Percentiles rank a stretch among this genome's conserved stretches.
phyloP scores from a whole-genome alignment of 1,140 invertebrate genomes.

The Drosophila orosa region DNA sequence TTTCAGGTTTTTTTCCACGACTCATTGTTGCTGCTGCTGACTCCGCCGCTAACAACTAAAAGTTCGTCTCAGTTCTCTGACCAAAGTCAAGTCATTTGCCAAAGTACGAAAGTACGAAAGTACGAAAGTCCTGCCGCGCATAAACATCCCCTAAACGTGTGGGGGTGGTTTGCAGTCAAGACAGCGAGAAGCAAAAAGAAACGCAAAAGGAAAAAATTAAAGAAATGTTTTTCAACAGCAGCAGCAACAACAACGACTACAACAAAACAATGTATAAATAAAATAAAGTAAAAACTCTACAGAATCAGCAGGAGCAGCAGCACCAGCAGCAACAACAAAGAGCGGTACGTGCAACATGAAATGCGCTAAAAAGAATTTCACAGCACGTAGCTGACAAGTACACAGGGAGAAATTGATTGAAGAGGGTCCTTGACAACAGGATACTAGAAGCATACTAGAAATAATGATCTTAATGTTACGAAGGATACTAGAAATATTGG shows the following conservation, averaged over 20 bases:
- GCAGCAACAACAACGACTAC: constrained; percentile 43
- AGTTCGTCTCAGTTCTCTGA: constrained; percentile 52
- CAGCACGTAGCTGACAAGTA: constrained; percentile 59
- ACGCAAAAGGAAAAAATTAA: constrained; percentile 56
- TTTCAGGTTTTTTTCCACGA: constrained; percentile 33
- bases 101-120: constrained; percentile 66
- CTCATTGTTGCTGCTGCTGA: constrained; percentile 13
- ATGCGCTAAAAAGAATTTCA: constrained; percentile 76
- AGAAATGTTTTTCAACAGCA: constrained; percentile 66
- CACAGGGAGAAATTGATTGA: background rate
- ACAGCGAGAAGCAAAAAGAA: constrained; percentile 45
- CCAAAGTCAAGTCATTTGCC: constrained; percentile 79
- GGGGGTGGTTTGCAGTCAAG: constrained; percentile 69
- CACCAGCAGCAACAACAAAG: constrained; percentile 43
- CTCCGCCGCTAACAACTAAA: constrained; percentile 27
- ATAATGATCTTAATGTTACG: background rate
- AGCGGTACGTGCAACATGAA: constrained; percentile 64
- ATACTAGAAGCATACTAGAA: background rate
- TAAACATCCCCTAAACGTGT: constrained; percentile 75
- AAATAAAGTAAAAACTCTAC: constrained; percentile 43
- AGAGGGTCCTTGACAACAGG: background rate
- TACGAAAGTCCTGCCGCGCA: constrained; percentile 63
- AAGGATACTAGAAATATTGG: background rate
- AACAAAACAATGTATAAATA: constrained; percentile 29
- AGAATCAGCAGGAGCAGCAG: constrained; percentile 43